Percentiles rank a stretch among this genome's conserved stretches.
phyloP scores from a whole-genome alignment of 1,140 invertebrate species.

The Lepidostoma basale region DNA sequence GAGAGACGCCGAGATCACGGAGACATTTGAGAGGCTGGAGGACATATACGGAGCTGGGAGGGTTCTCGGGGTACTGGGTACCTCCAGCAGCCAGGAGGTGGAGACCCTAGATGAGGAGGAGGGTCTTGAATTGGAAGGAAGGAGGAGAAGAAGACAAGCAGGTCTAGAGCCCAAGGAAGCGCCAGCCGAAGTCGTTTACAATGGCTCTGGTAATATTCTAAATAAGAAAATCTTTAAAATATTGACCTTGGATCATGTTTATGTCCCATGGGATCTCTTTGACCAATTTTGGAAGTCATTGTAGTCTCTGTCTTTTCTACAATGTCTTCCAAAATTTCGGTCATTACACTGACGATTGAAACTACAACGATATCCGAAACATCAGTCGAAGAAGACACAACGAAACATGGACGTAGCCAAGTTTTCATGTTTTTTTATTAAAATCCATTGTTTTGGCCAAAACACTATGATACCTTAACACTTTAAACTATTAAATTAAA shows the following conservation, averaged over 20 bases:
- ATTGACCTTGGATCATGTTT: neutral
- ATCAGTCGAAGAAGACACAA: too few species aligned
- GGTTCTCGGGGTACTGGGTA: slow-evolving; percentile 63
- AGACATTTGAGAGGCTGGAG: slow-evolving; percentile 60
- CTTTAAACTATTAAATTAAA: too few species aligned
- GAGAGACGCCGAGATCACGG: slow-evolving; percentile 62
- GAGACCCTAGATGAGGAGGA: slow-evolving; percentile 46
- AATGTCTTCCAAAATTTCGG: too few species aligned
- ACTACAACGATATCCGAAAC: too few species aligned
- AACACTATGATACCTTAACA: too few species aligned
- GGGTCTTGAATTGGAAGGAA: slow-evolving; percentile 34
- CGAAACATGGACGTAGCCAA: too few species aligned
- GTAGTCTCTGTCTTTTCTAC: too few species aligned
- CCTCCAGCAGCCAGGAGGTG: slow-evolving; percentile 48
- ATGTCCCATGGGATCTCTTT: too few species aligned
- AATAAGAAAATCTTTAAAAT: neutral
- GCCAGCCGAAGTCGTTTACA: slow-evolving; percentile 34
- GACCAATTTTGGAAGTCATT: too few species aligned
- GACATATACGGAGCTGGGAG: slow-evolving; percentile 61
- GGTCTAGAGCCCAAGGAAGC: slow-evolving; percentile 30
- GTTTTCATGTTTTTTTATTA: too few species aligned
- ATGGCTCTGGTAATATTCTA: slow-evolving; percentile 29
- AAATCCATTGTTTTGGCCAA: too few species aligned
- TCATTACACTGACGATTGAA: too few species aligned
- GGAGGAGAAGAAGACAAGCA: slow-evolving; percentile 43